Conservation (phyloP, 1,140 invertebrate species). For the Bombus terrestris region DNA sequence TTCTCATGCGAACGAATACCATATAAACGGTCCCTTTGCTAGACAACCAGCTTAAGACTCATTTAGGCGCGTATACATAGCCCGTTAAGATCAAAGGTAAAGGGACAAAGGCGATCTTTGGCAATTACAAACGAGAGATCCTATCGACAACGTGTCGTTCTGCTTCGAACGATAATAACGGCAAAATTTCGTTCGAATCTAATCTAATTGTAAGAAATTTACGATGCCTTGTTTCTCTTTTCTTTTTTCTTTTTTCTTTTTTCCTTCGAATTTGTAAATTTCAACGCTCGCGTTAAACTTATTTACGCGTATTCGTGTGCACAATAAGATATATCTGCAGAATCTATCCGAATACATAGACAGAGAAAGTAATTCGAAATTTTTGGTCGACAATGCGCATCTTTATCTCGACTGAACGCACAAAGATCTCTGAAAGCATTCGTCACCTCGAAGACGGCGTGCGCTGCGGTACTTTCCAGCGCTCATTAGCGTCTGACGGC, state of each 20-base stretch:
- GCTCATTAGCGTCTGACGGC: conserved; percentile 72
- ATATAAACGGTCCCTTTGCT: not conserved
- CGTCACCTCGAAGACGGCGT: conserved; percentile 59
- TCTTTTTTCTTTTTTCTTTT: not conserved
- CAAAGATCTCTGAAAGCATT: conserved; percentile 66
- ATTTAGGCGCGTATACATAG: not conserved
- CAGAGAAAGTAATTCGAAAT: not conserved
- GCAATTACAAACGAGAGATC: not conserved
- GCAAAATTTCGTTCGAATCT: not conserved
- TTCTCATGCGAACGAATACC: not conserved
- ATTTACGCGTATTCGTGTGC: too few species aligned
- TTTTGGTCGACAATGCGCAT: not conserved
- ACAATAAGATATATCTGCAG: too few species aligned
- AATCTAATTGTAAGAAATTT: too few species aligned
- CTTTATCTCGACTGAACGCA: not conserved
- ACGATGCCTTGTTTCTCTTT: too few species aligned
- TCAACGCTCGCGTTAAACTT: too few species aligned
- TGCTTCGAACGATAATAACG: not conserved
- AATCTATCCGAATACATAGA: not conserved
- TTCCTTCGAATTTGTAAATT: fast-evolving
- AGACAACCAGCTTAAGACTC: too few species aligned
- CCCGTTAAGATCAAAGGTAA: not conserved
- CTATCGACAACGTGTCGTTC: not conserved
- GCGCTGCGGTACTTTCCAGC: conserved; percentile 50
- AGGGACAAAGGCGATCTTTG: not conserved